Base-by-base conservation (phyloP, 2,113 vertebrate genomes). In the Ondatra zibethicus region DNA sequence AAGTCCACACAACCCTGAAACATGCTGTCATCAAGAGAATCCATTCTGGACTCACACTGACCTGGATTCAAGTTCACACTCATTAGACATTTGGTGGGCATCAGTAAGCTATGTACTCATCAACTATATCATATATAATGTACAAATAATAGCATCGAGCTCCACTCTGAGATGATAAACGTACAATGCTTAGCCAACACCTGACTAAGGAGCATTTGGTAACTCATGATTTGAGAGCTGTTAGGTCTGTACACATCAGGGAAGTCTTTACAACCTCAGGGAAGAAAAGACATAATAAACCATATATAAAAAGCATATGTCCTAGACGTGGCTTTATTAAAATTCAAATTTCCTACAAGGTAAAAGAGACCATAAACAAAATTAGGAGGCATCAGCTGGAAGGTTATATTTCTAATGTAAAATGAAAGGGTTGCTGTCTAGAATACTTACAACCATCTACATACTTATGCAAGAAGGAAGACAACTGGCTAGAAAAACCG, bases 361-460 rank as follows among this genome's bases (percentile, higher is more conserved):
- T 42, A 81, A 81, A 61, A 84, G 23, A 88, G 13, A 91, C 36
- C 66, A 88, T 25, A 91, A 58, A 95, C 52, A 91, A 95, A 89
- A 85, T 68, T 77, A 85, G 63, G 87, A 90, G 50, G 36, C 61
- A 96, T 39, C 27, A 36, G 33, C 65, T 61, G 21, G 27, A 86
- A 87, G 10, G 10, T 86, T 75, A 7, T 68, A 66, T 84, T 82
- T 91, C 76, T 55, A 91, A 63, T 58, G 16, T 31, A 68, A 75
- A 86, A 86, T 86, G 39, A 58, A 80, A 92, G 25, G 33, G 42
- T 63, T 77, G n/a, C 47, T 88, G 31, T 76, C 82, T 39, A 84
- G 50, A 95, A 45, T 84, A 93, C 12, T 50, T 21, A 91, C 16
- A 76, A 63, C 87, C 66, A n/a, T 91, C 42, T 84, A 65, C 61